Evolutionary conservation across 2,797 vertebrate genomes (phyloP).

Genomic region (Sebastes glaucus): DNA sequence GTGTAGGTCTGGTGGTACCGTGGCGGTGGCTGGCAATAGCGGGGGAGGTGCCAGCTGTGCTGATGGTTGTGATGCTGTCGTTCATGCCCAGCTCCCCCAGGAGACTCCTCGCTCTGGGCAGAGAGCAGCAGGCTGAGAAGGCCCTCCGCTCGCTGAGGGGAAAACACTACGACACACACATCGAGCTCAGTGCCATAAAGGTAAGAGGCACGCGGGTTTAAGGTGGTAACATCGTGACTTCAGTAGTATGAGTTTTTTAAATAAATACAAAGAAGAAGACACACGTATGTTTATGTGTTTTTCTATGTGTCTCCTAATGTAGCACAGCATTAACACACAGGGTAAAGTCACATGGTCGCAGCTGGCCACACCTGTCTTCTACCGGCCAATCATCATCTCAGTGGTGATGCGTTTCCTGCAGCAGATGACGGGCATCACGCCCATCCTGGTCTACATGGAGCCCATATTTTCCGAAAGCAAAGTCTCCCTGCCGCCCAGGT

Average conservation of each 20-base stretch:
- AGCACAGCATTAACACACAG: conserved; percentile 75
- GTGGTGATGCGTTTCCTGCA: conserved; percentile 93
- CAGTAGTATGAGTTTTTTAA: neutral
- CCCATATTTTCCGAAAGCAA: conserved; percentile 75
- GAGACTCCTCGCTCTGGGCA: conserved; percentile 88
- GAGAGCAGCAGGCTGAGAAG: conserved; percentile 78
- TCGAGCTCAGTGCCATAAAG: conserved; percentile 84
- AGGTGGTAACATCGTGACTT: neutral
- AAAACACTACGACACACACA: conserved; percentile 67
- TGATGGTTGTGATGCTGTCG: conserved; percentile 87
- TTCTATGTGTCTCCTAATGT: conserved; percentile 14
- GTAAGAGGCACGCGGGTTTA: conserved; percentile 62
- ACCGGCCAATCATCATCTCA: conserved; percentile 88
- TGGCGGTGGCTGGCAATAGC: conserved; percentile 94
- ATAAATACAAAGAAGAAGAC: neutral
- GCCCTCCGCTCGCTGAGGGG: conserved; percentile 90
- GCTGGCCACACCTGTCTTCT: conserved; percentile 82
- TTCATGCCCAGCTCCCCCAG: conserved; percentile 95
- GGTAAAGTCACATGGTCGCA: conserved; percentile 79
- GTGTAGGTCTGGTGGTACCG: conserved; percentile 84
- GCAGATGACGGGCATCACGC: conserved; percentile 93
- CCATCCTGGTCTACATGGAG: conserved; percentile 83
- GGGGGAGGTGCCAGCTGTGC: conserved; percentile 85
- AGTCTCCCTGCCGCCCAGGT: conserved; percentile 60
- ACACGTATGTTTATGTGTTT: neutral